Percentiles rank a stretch among this genome's conserved stretches.
Conservation (phyloP, 2,797 vertebrate species). For the Neosilurus mollespiculum region DNA sequence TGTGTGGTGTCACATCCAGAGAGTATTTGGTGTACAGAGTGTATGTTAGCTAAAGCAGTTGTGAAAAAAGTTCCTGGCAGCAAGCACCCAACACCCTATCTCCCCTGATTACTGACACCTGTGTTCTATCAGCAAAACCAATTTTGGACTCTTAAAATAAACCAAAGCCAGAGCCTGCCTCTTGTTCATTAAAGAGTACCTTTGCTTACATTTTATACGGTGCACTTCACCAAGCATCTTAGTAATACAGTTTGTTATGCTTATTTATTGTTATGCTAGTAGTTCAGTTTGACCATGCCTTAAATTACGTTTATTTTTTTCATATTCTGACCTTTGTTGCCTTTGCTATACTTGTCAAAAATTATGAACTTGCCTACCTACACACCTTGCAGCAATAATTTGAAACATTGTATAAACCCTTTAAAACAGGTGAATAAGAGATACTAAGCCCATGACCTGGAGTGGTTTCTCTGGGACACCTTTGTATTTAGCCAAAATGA, state of each 20-base stretch:
- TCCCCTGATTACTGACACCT: constrained; percentile 8
- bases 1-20: background rate
- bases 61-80: background rate
- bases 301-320: background rate
- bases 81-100: background rate
- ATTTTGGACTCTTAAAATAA: background rate
- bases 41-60: background rate
- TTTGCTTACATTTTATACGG: background rate
- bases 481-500: no score
- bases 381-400: background rate
- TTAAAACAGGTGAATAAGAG: no score
- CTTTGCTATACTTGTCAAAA: background rate
- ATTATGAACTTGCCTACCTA: background rate
- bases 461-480: no score
- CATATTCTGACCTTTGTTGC: background rate
- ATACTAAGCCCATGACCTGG: no score
- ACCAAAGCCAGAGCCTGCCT: background rate
- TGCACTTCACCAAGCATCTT: background rate
- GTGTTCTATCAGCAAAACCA: constrained; percentile 11
- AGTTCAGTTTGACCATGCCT: background rate
- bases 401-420: background rate
- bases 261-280: background rate
- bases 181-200: background rate
- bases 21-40: background rate
- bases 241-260: background rate